These are phyloP conservation scores for Sarcophaga carnaria DNA, from an alignment of 2,888 invertebrate genomes.

Conservation along the genomic window DNA sequence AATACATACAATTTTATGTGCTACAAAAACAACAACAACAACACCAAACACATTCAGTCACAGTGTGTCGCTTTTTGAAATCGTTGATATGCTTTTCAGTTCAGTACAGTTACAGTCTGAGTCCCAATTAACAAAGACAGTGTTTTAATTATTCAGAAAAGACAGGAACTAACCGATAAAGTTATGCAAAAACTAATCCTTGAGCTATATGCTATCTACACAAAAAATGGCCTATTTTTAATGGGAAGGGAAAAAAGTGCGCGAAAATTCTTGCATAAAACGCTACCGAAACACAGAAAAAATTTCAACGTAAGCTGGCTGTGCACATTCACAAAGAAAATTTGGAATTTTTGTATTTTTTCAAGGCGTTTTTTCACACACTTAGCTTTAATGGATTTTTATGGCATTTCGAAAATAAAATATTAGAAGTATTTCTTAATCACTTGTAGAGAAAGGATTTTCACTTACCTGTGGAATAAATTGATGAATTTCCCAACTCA, in stretches of 20 bases:
- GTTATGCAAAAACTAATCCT: neutral
- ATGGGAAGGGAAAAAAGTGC: slow-evolving; percentile 36
- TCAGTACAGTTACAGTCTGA: slow-evolving; percentile 46
- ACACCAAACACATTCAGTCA: slow-evolving; percentile 7
- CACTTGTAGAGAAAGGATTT: slow-evolving; percentile 73
- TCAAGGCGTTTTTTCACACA: slow-evolving; percentile 71
- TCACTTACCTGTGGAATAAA: slow-evolving; percentile 73
- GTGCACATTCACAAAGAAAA: neutral
- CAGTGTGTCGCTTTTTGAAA: neutral
- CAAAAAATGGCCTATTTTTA: neutral
- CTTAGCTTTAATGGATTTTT: slow-evolving; percentile 73
- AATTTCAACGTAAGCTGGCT: too few species aligned
- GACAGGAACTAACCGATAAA: neutral
- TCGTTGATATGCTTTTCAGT: neutral
- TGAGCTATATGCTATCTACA: neutral
- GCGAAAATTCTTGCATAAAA: slow-evolving; percentile 58
- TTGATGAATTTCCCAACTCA: slow-evolving; percentile 68
- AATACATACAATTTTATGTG: slow-evolving; percentile 55
- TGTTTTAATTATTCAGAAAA: slow-evolving; percentile 5
- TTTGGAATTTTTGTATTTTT: slow-evolving; percentile 50
- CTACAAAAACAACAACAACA: slow-evolving; percentile 5
- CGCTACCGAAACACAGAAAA: neutral
- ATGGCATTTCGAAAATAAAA: slow-evolving; percentile 73
- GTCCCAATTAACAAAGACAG: slow-evolving; percentile 34
- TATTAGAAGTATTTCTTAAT: slow-evolving; percentile 71